Base-by-base conservation (phyloP, 1,140 invertebrate genomes). In the Pseudomyrmex pallidus region DNA sequence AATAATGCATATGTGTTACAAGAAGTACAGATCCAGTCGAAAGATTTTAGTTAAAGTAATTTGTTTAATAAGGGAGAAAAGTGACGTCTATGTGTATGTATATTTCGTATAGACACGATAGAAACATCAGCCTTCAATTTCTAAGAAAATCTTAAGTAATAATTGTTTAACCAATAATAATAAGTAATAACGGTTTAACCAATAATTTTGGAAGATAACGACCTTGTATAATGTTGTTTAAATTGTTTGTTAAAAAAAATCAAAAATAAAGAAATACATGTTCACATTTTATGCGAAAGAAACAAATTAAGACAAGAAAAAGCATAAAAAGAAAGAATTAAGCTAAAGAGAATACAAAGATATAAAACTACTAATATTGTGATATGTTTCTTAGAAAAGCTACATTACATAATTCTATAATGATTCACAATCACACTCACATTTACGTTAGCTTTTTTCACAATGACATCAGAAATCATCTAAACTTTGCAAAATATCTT, bases 341-440 rank as follows among this genome's bases (percentile, higher is more conserved):
- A 35, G 15, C 4, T 72, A 35, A 35, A 35, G 5, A 35, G 35
- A 35, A 35, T 54, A 68, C 15, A 72, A 44, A 56, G 9, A 56
- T 35, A 72, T 10, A 54, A 22, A 59, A 17, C 57, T 59, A n/a
- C 4, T 44, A 57, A 56, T 73, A 73, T 20, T 59, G 7, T 72
- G 10, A 44, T 17, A 48, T 61, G 25, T 25, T 74, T 44, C 59
- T 74, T 10, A 52, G 50, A 52, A 61, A 13, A 61, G 54, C 10
- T 64, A 76, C 1, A 66, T 77, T 77, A 52, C 48, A 66, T 77
- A 64, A 66, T n/a, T 77, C 62, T 12, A 35, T 52, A 77, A 77
- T 54, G 35, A 66, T 17, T 77, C 8, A 12, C 22, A 50, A 77
- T 77, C n/a, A 35, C 15, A 66, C n/a, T 10, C 48, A 77, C 35